Evolutionary conservation across 2,888 invertebrate species (phyloP).

Genomic region (Vannuccia rotundouncinata): DNA sequence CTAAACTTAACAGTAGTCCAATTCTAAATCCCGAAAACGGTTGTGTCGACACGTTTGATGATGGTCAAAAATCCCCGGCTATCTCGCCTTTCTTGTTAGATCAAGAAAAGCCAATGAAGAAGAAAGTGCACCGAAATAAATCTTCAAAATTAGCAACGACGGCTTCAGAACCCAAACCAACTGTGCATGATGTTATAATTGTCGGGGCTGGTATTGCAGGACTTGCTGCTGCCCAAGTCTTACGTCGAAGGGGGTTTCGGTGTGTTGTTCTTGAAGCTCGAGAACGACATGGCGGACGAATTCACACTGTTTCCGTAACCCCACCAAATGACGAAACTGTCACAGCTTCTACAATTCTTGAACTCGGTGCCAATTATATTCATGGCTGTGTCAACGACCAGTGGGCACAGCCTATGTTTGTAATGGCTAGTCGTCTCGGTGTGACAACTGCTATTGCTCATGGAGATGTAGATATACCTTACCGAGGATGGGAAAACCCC

Average conservation of each 20-base stretch:
- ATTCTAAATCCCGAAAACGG: too few relatives aligned
- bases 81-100: too few relatives aligned
- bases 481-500: conserved; percentile 39
- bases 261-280: conserved; percentile 39
- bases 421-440: conserved; percentile 28
- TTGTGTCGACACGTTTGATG: too few relatives aligned
- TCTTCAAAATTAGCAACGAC: too few relatives aligned
- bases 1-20: too few relatives aligned
- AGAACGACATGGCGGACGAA: conserved; percentile 39
- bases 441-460: conserved; percentile 18
- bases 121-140: too few relatives aligned
- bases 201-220: conserved; percentile 41
- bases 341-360: background rate
- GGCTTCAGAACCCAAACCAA: too few relatives aligned
- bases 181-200: conserved; percentile 38
- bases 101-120: too few relatives aligned
- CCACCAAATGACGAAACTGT: background rate
- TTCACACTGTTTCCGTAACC: conserved; percentile 36
- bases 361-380: conserved; percentile 40
- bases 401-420: conserved; percentile 36
- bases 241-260: conserved; percentile 25
- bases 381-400: conserved; percentile 38
- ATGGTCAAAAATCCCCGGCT: too few relatives aligned
- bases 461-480: conserved; percentile 34
- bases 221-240: conserved; percentile 38